These are phyloP conservation scores for Callipepla californica DNA, from an alignment of 2,113 vertebrate genomes.

Conservation along the genomic window DNA sequence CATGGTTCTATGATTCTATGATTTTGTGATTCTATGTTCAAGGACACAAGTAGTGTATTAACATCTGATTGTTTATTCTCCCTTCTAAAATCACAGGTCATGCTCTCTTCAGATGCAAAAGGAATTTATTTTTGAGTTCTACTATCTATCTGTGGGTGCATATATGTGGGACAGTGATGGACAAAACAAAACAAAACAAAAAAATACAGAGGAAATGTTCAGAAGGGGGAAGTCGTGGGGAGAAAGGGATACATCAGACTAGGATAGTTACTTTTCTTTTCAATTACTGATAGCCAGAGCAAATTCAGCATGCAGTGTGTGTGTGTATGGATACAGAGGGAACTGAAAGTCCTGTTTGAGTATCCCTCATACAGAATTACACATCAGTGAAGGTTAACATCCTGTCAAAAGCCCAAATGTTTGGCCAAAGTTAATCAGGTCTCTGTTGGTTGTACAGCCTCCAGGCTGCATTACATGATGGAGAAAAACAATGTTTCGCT, in stretches of 20 bases:
- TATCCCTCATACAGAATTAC: not conserved
- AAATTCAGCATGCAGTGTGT: not conserved
- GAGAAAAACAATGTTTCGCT: not conserved
- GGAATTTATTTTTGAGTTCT: not conserved
- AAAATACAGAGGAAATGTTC: not conserved
- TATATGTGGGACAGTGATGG: fast-evolving
- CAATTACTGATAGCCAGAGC: too few species aligned
- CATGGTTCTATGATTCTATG: too few species aligned
- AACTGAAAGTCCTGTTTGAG: not conserved
- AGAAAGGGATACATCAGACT: not conserved
- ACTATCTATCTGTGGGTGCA: not conserved
- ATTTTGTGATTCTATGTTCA: not conserved
- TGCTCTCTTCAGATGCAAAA: not conserved
- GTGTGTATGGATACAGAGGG: not conserved
- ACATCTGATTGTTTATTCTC: not conserved
- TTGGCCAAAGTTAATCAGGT: not conserved
- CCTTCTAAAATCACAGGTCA: not conserved
- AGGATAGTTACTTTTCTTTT: too few species aligned
- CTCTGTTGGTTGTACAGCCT: not conserved
- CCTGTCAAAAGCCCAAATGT: not conserved
- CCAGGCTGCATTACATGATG: not conserved
- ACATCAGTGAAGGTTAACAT: fast-evolving
- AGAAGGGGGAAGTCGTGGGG: not conserved
- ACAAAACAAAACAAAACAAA: too few species aligned
- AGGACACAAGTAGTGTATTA: not conserved